Percentiles rank a stretch among this genome's conserved stretches.
These are phyloP conservation scores for Megamerina dolium DNA, from an alignment of 2,888 invertebrate species.

Conservation along the genomic window DNA sequence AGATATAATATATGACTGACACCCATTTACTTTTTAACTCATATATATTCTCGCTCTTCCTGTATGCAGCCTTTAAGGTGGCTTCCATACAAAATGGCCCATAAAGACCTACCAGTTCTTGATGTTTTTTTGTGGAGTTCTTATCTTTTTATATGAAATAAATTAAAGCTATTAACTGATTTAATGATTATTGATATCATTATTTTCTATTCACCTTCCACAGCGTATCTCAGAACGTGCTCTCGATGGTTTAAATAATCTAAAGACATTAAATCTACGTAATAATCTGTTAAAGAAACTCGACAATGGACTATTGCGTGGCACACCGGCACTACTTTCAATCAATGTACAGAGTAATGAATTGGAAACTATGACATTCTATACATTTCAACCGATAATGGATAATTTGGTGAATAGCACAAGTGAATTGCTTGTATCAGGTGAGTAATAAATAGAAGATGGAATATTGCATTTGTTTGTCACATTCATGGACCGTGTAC, in stretches of 20 bases:
- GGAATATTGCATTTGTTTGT: background rate
- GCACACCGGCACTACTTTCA: conserved; percentile 65
- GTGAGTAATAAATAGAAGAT: too few species aligned
- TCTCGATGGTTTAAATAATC: conserved; percentile 67
- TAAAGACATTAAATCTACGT: conserved; percentile 66
- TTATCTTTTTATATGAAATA: too few species aligned
- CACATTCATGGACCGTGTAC: conserved; percentile 5
- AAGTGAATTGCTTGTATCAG: conserved; percentile 70
- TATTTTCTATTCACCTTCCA: too few species aligned
- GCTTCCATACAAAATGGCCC: too few species aligned
- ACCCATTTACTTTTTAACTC: too few species aligned
- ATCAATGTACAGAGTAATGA: conserved; percentile 73
- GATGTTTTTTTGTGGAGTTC: too few species aligned
- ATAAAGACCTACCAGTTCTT: too few species aligned
- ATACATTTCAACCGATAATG: conserved; percentile 66
- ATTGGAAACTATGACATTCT: conserved; percentile 69
- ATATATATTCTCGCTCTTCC: too few species aligned
- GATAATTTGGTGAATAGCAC: conserved; percentile 69
- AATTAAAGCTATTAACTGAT: too few species aligned
- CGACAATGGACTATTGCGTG: conserved; percentile 65
- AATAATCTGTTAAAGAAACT: conserved; percentile 70
- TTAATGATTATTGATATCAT: too few species aligned
- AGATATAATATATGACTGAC: too few species aligned
- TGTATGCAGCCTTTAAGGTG: too few species aligned
- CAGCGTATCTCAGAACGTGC: conserved; percentile 70